phyloP scores from a whole-genome alignment of 2,888 invertebrate species.

The Diplazon laetatorius region DNA sequence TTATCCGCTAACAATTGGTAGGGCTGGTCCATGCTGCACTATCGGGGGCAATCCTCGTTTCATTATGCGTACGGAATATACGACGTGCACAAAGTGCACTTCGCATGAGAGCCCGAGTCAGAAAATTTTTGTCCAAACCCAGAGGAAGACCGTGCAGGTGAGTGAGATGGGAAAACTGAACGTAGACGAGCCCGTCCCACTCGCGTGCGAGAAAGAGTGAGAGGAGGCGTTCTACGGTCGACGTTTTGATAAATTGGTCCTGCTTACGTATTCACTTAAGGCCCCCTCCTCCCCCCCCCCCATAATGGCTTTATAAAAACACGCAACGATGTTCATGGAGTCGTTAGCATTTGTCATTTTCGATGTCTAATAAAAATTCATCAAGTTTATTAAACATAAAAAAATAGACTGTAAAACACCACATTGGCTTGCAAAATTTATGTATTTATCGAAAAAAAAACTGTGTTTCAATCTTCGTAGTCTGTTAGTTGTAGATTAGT shows the following conservation, averaged over 20 bases:
- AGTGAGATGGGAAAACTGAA: slow-evolving; percentile 19
- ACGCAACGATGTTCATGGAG: slow-evolving; percentile 68
- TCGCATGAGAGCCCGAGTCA: slow-evolving; percentile 11
- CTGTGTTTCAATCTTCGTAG: slow-evolving; percentile 15
- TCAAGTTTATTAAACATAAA: neutral
- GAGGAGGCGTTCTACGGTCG: slow-evolving; percentile 24
- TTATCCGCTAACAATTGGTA: slow-evolving; percentile 41
- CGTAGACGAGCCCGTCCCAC: neutral
- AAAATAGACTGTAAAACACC: slow-evolving; percentile 7
- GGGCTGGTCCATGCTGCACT: slow-evolving; percentile 3
- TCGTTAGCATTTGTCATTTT: slow-evolving; percentile 76
- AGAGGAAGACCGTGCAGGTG: slow-evolving; percentile 11
- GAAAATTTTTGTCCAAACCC: slow-evolving; percentile 11
- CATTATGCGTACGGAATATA: slow-evolving; percentile 20
- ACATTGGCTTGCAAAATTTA: slow-evolving; percentile 31
- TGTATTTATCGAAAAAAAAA: slow-evolving; percentile 40
- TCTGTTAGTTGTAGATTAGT: neutral
- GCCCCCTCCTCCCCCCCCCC: too few species aligned
- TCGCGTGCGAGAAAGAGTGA: slow-evolving; percentile 35
- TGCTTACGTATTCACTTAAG: slow-evolving; percentile 76
- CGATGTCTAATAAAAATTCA: slow-evolving; percentile 21
- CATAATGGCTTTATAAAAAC: slow-evolving; percentile 79
- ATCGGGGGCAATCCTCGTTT: neutral
- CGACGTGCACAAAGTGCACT: slow-evolving; percentile 2
- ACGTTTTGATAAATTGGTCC: slow-evolving; percentile 77